phyloP scores from a whole-genome alignment of 2,113 vertebrate species.

The Uropsilus gracilis region DNA sequence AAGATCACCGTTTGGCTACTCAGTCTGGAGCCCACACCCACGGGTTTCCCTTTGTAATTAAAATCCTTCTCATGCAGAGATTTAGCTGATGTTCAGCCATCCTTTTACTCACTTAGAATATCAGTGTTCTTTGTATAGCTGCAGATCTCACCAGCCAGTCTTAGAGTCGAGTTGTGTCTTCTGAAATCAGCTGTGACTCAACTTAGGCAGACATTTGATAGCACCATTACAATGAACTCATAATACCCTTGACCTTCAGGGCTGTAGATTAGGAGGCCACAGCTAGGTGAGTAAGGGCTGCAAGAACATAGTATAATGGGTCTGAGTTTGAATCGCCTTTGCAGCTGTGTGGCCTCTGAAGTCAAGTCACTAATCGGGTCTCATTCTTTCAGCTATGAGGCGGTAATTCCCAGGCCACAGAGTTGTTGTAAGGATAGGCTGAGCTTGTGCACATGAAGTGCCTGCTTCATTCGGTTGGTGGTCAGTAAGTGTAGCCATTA shows the following conservation, averaged over 20 bases:
- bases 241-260: background rate
- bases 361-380: no score
- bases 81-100: background rate
- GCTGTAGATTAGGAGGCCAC: rapidly evolving
- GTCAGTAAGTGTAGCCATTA: background rate
- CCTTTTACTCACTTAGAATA: background rate
- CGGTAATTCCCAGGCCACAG: background rate
- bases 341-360: background rate
- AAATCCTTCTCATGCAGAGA: background rate
- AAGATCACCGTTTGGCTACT: background rate
- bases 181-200: background rate
- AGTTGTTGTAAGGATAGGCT: background rate
- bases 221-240: background rate
- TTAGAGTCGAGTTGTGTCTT: background rate
- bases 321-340: background rate
- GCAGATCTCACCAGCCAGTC: background rate
- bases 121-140: background rate
- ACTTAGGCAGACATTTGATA: background rate
- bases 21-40: background rate
- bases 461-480: background rate
- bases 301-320: background rate
- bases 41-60: background rate
- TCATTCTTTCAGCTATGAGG: background rate
- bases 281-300: no score
- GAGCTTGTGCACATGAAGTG: background rate